These are phyloP conservation scores for Argyra leucocephala DNA, from an alignment of 2,888 invertebrate genomes.

Conservation along the genomic window DNA sequence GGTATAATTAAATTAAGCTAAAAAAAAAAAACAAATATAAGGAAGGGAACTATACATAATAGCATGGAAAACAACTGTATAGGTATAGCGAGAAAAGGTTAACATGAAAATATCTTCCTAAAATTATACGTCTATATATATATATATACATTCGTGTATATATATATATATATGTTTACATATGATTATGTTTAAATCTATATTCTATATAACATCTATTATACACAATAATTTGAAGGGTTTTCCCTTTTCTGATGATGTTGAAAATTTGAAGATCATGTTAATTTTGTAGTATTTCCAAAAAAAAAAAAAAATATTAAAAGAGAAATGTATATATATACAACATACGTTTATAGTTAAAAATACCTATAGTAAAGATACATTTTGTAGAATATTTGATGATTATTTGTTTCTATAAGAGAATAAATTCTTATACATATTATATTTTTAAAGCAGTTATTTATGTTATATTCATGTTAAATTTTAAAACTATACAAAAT, in stretches of 20 bases:
- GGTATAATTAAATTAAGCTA: neutral
- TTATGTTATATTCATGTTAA: no score
- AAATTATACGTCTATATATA: neutral
- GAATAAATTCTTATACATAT: no score
- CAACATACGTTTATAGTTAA: no score
- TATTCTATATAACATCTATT: neutral
- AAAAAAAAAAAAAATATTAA: no score
- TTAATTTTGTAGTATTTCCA: neutral
- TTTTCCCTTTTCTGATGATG: neutral
- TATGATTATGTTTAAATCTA: neutral
- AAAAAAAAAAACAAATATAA: neutral
- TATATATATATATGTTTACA: neutral
- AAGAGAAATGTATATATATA: no score
- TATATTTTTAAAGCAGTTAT: no score
- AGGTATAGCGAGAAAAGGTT: neutral
- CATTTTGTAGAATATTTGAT: no score
- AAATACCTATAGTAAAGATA: no score
- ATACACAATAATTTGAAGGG: neutral
- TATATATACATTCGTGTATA: neutral
- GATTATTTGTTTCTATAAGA: no score
- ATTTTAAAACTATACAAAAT: no score
- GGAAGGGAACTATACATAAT: neutral
- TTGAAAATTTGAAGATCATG: neutral
- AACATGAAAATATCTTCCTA: no score
- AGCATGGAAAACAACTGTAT: neutral